These are phyloP conservation scores for Acrocephalus scirpaceus DNA, from an alignment of 2,797 vertebrate genomes.

Conservation along the genomic window DNA sequence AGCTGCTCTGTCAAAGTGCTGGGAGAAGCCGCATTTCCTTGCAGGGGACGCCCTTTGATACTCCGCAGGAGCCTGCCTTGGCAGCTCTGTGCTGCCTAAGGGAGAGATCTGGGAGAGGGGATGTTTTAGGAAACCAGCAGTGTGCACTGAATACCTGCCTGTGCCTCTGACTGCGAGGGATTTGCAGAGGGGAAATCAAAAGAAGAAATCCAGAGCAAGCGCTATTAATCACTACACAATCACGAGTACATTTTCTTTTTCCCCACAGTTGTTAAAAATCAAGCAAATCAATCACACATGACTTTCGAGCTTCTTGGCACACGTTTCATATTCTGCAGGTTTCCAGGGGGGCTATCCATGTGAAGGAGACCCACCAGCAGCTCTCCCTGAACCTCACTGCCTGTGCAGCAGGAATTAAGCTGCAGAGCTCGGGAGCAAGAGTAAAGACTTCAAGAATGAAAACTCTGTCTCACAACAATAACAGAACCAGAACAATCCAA, in stretches of 20 bases:
- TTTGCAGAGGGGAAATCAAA: not conserved
- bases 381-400: not conserved
- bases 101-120: not conserved
- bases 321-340: not conserved
- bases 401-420: not conserved
- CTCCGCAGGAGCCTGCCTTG: not conserved
- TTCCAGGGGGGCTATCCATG: not conserved
- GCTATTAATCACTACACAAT: not conserved
- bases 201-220: not conserved
- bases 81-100: not conserved
- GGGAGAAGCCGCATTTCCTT: not conserved
- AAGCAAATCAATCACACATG: not conserved
- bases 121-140: not conserved
- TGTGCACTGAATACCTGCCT: not conserved
- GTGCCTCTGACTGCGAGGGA: not conserved
- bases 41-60: constrained; percentile 44
- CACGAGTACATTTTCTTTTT: not conserved
- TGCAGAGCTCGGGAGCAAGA: not conserved
- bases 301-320: not conserved
- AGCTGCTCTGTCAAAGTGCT: not conserved
- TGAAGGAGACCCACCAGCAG: not conserved
- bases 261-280: not conserved
- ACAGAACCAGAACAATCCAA: not conserved
- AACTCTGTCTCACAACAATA: not conserved
- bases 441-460: not conserved